A percentile compares a stretch with the other conserved stretches of the same genome.
Evolutionary conservation across 2,797 vertebrate genomes (phyloP).

Genomic region (Coracias cyanogaster): DNA sequence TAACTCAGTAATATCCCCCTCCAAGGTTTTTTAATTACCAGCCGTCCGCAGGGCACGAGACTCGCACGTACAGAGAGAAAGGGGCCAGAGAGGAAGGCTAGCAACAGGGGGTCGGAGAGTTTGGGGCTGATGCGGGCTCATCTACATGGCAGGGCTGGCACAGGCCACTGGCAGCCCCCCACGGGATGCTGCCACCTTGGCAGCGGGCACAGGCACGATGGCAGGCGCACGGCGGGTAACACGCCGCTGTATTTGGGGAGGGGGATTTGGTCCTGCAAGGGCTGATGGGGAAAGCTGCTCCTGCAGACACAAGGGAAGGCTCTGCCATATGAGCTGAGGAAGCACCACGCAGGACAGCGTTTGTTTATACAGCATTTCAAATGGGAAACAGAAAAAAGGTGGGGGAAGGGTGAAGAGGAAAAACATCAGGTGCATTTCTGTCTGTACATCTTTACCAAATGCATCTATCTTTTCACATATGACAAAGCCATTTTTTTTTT

Average conservation of each 20-base stretch:
- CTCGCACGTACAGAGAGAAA: background rate
- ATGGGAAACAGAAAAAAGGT: background rate
- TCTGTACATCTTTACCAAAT: background rate
- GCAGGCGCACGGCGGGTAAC: background rate
- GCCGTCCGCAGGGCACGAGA: conserved; percentile 41
- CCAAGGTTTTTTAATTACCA: conserved; percentile 78
- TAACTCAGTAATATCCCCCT: conserved; percentile 78
- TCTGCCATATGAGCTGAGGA: background rate
- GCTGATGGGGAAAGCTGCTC: background rate
- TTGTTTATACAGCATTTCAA: background rate
- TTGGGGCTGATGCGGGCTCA: background rate
- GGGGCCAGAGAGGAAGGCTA: background rate
- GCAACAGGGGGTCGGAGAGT: conserved; percentile 21
- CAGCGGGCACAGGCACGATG: background rate
- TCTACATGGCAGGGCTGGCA: background rate
- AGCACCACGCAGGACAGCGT: background rate
- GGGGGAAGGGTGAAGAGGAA: background rate
- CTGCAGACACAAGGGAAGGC: background rate
- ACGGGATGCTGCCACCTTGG: conserved; percentile 26
- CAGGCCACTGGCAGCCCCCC: background rate
- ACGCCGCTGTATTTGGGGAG: background rate
- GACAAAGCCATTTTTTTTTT: background rate
- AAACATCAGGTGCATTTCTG: background rate
- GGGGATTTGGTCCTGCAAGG: background rate
- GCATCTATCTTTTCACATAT: background rate